Evolutionary conservation across 2,113 vertebrate genomes (phyloP).

Genomic region (Bufo bufo): DNA sequence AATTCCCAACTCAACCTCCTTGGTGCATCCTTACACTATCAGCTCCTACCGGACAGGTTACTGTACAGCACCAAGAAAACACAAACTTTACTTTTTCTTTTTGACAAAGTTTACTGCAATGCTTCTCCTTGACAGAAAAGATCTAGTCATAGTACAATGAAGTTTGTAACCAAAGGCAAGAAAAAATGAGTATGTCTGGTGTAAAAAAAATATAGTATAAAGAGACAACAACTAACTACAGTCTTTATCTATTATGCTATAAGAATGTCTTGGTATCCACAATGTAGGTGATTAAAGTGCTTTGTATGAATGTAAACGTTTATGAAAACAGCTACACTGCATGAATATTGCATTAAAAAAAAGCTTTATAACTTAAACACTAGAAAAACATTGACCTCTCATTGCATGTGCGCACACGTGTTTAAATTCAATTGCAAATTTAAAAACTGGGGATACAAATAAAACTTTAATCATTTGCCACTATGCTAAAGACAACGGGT

Average conservation of each 20-base stretch:
- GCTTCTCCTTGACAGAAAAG: slow-evolving; percentile 8
- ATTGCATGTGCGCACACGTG: neutral
- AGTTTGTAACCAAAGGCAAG: neutral
- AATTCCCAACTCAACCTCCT: neutral
- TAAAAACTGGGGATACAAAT: slow-evolving; percentile 39
- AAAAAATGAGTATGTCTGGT: neutral
- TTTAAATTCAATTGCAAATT: slow-evolving; percentile 21
- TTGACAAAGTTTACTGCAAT: slow-evolving; percentile 46
- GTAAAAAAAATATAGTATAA: slow-evolving; percentile 11
- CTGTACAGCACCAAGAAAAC: neutral
- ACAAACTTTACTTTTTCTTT: neutral
- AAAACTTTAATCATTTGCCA: slow-evolving; percentile 67
- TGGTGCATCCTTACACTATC: neutral
- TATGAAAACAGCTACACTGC: slow-evolving; percentile 28
- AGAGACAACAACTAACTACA: neutral
- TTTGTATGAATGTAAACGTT: slow-evolving; percentile 47
- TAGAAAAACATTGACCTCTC: slow-evolving; percentile 48
- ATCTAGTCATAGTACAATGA: slow-evolving; percentile 35
- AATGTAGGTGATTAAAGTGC: slow-evolving; percentile 51
- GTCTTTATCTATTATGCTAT: neutral
- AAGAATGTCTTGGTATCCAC: neutral
- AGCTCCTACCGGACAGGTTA: neutral
- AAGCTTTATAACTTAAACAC: slow-evolving; percentile 48
- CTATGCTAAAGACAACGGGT: slow-evolving; percentile 67
- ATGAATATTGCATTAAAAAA: slow-evolving; percentile 40